Evolutionary conservation across 2,888 invertebrate species (phyloP).

Genomic region (Erpobdella octoculata): DNA sequence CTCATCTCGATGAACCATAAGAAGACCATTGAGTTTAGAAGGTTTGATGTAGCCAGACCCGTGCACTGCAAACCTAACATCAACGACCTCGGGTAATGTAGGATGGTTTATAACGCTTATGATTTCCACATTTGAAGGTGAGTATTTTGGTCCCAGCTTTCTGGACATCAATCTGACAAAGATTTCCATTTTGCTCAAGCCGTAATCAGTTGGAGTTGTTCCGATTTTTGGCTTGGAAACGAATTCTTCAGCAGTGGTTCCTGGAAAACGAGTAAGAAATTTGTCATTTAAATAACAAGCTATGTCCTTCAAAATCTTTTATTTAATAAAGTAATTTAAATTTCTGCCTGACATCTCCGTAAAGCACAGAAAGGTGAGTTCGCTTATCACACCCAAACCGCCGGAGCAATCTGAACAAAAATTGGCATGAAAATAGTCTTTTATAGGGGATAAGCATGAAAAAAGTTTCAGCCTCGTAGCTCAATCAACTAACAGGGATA

Average conservation of each 20-base stretch:
- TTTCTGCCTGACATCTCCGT: too few species aligned
- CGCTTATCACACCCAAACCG: too few species aligned
- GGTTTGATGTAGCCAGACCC: slow-evolving; percentile 85
- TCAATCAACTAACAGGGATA: too few species aligned
- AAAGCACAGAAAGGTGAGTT: too few species aligned
- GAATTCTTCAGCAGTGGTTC: slow-evolving; percentile 87
- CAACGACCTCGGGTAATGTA: slow-evolving; percentile 73
- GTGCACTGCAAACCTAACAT: slow-evolving; percentile 86
- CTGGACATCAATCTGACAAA: slow-evolving; percentile 76
- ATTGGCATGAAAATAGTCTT: too few species aligned
- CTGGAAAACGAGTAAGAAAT: slow-evolving; percentile 50
- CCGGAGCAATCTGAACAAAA: too few species aligned
- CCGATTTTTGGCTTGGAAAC: slow-evolving; percentile 54
- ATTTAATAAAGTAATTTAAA: too few species aligned
- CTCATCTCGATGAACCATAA: slow-evolving; percentile 51
- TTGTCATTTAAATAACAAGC: too few species aligned
- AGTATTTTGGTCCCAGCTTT: slow-evolving; percentile 75
- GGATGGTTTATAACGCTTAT: slow-evolving; percentile 79
- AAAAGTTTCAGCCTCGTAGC: too few species aligned
- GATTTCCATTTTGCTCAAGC: slow-evolving; percentile 65
- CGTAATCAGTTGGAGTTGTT: slow-evolving; percentile 33
- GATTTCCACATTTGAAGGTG: slow-evolving; percentile 78
- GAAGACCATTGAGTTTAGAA: slow-evolving; percentile 83
- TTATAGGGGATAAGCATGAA: too few species aligned
- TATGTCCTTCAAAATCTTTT: too few species aligned